Percentiles rank a stretch among this genome's conserved stretches.
These are phyloP conservation scores for Unio delphinus DNA, from an alignment of 2,888 invertebrate species.

Conservation along the genomic window DNA sequence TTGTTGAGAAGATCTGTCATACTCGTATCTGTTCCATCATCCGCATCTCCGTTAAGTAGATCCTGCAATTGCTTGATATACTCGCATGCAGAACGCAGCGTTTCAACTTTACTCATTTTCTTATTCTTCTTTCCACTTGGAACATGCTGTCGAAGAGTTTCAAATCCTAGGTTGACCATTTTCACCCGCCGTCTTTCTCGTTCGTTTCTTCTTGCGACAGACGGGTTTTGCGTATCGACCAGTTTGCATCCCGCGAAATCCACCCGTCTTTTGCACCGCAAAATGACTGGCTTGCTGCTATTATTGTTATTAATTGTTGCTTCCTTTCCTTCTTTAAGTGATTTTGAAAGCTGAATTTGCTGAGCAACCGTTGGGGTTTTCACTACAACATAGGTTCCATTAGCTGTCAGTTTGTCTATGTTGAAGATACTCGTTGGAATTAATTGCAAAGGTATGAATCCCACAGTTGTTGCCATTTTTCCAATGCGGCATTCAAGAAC, in stretches of 20 bases:
- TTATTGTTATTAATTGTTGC: slow-evolving; percentile 25
- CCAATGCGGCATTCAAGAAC: background rate
- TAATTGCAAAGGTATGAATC: slow-evolving; percentile 48
- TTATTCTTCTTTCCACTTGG: slow-evolving; percentile 64
- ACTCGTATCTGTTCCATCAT: slow-evolving; percentile 7
- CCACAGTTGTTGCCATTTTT: slow-evolving; percentile 45
- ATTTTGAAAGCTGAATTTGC: slow-evolving; percentile 54
- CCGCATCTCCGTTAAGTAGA: slow-evolving; percentile 20
- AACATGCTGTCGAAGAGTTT: slow-evolving; percentile 65
- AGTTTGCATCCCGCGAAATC: slow-evolving; percentile 60
- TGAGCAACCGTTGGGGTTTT: slow-evolving; percentile 59
- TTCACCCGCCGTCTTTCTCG: slow-evolving; percentile 94
- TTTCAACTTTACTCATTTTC: slow-evolving; percentile 70
- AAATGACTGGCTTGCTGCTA: slow-evolving; percentile 48
- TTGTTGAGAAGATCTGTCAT: slow-evolving; percentile 19
- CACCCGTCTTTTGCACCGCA: slow-evolving; percentile 64
- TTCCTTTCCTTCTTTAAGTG: slow-evolving; percentile 35
- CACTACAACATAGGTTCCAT: slow-evolving; percentile 56
- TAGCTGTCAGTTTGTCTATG: slow-evolving; percentile 43
- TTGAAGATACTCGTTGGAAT: slow-evolving; percentile 34
- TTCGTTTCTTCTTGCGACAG: slow-evolving; percentile 88
- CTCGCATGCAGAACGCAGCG: slow-evolving; percentile 64
- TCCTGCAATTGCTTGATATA: slow-evolving; percentile 65
- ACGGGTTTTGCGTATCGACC: slow-evolving; percentile 77
- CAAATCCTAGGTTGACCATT: slow-evolving; percentile 75